Percentiles rank a stretch among this genome's conserved stretches.
Evolutionary conservation across 2,113 vertebrate genomes (phyloP).

Genomic region (Odontophorus gujanensis): DNA sequence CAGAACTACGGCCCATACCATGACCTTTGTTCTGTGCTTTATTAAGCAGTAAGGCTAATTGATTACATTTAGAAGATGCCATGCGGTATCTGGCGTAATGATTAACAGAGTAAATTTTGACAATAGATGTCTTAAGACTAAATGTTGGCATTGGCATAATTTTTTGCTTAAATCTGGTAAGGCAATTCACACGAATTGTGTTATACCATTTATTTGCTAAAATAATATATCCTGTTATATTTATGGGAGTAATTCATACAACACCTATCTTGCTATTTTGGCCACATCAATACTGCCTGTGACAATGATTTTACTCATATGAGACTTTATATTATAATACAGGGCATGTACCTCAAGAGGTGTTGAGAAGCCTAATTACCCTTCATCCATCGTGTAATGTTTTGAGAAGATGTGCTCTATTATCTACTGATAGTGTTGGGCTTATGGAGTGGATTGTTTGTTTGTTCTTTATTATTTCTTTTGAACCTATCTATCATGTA

Average conservation of each 20-base stretch:
- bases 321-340: not conserved
- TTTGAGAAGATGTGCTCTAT: not conserved
- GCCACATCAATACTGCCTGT: not conserved
- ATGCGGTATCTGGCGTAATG: not conserved
- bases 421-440: not conserved
- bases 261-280: not conserved
- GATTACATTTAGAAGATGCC: not conserved
- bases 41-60: not conserved
- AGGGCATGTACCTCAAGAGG: not conserved
- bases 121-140: not conserved
- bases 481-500: not conserved
- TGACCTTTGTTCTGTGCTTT: not conserved
- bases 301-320: not conserved
- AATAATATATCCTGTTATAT: not conserved
- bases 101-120: not conserved
- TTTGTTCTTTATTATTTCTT: not conserved
- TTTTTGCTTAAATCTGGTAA: not conserved
- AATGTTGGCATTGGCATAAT: not conserved
- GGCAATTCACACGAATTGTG: not conserved
- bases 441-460: not conserved
- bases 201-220: not conserved
- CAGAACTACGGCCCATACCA: not conserved
- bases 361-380: not conserved
- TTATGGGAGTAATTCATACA: not conserved
- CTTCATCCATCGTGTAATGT: fast-evolving